These are phyloP conservation scores for Pleuronectes platessa DNA, from an alignment of 2,113 vertebrate genomes.

Conservation along the genomic window DNA sequence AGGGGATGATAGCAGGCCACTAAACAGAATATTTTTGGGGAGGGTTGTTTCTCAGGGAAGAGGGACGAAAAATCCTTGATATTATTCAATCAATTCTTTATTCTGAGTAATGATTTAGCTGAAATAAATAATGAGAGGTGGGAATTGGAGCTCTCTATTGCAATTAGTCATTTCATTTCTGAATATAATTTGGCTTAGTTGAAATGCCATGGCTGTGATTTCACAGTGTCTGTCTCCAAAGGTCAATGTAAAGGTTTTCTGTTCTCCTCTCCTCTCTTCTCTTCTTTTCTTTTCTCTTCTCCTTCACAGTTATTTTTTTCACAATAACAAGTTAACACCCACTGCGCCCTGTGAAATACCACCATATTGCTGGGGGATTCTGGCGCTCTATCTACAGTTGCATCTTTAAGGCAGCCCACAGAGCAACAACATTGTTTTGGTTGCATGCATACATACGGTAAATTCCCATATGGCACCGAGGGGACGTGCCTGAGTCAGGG, in stretches of 20 bases:
- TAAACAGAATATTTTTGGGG: slow-evolving; percentile 8
- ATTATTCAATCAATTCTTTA: slow-evolving; percentile 66
- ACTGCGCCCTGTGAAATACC: not conserved
- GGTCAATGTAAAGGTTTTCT: slow-evolving; percentile 56
- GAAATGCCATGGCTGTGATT: slow-evolving; percentile 68
- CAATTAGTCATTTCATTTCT: slow-evolving; percentile 78
- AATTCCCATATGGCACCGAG: slow-evolving; percentile 31
- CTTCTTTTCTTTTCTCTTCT: slow-evolving; percentile 1
- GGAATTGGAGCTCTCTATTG: slow-evolving; percentile 76
- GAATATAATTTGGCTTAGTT: slow-evolving; percentile 76
- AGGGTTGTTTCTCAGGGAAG: slow-evolving; percentile 13
- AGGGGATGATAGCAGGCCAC: slow-evolving; percentile 13
- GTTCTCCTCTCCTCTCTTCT: too few species aligned
- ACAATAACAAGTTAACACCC: not conserved
- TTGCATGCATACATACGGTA: slow-evolving; percentile 14
- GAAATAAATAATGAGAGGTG: slow-evolving; percentile 80
- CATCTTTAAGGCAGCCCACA: slow-evolving; percentile 43
- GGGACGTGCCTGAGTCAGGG: slow-evolving; percentile 25
- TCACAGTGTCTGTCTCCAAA: slow-evolving; percentile 68
- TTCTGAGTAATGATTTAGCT: slow-evolving; percentile 64
- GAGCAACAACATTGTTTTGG: slow-evolving; percentile 29
- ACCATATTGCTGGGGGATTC: slow-evolving; percentile 13
- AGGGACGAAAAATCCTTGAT: slow-evolving; percentile 9
- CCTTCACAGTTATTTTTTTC: not conserved
- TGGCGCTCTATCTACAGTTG: not conserved